These are phyloP conservation scores for Nyctalus aviator DNA, from an alignment of 2,797 vertebrate genomes.

Conservation along the genomic window DNA sequence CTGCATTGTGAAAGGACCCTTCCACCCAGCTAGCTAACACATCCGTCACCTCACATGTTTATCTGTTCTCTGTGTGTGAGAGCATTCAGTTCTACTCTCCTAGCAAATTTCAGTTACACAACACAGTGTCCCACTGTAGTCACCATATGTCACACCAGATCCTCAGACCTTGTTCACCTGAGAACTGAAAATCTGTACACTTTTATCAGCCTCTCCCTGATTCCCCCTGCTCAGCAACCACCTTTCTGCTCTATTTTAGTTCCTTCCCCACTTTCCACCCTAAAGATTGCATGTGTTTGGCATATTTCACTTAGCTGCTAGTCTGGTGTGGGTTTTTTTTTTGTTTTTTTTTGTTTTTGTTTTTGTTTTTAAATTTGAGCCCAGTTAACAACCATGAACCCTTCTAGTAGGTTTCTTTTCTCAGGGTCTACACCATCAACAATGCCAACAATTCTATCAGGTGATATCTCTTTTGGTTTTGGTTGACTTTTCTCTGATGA, in stretches of 20 bases:
- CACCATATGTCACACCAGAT: not conserved
- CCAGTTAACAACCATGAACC: not conserved
- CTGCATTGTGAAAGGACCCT: not conserved
- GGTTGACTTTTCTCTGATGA: not conserved
- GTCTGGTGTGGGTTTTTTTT: not conserved
- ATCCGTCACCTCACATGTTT: not conserved
- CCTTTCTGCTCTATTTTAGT: not conserved
- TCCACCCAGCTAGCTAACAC: not conserved
- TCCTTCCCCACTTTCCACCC: no score
- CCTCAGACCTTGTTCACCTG: no score
- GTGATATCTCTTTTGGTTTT: not conserved
- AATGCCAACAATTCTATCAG: not conserved
- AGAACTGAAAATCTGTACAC: not conserved
- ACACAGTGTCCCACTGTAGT: not conserved
- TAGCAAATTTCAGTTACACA: not conserved
- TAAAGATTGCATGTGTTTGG: not conserved
- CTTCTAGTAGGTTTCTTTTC: not conserved
- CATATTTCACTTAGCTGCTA: not conserved
- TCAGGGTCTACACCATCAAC: not conserved
- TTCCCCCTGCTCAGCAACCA: not conserved
- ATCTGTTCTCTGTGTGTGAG: not conserved
- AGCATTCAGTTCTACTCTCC: not conserved
- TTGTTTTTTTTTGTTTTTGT: no score
- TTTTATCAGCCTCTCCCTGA: not conserved
- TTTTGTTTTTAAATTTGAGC: not conserved